Base-by-base conservation (phyloP, 1,140 invertebrate species). In the Ganaspis sp. region DNA sequence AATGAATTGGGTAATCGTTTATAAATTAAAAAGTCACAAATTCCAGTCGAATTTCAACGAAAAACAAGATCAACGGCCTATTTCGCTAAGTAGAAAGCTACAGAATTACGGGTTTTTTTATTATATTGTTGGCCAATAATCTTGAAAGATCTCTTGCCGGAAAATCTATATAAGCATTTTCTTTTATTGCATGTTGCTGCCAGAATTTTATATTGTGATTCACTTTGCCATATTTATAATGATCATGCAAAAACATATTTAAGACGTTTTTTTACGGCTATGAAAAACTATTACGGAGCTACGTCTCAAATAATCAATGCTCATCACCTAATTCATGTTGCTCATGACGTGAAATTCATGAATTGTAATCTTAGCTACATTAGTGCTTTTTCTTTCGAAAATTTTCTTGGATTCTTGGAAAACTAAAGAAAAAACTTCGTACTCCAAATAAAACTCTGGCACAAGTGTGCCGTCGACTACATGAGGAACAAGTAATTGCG, bases 21-120 rank as follows among this genome's bases (percentile, higher is more conserved):
- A 70, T 26, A 69, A 69, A 74, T 49, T 53, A 54, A 58, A 8
- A n/a, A 17, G 19, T 6, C 9, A 11, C 53, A 83, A 73, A 77
- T 83, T 69, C 76, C 78, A 12, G 42, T 34, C 53, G 80, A 83
- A 58, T 85, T 85, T 73, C 82, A 81, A 53, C 64, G 83, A 49
- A 83, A 80, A 73, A 77, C 77, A 11, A 73, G 79, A 72, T 75
- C 76, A 9, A 45, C 78, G 0, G 8, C 26, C 11, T 74, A 82
- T 21, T 69, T 78, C 17, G 12, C 21, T 0, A 77, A 78, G 21
- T 83, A 75, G 70, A 83, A 83, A 75, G 81, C 80, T 1, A 78
- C 79, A 9, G 74, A 80, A 40, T 72, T 69, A 23, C 58, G 74
- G 42, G 76, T 84, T 69, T 74, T 79, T 69, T 53, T 79, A 64